These are phyloP conservation scores for Crocuta crocuta DNA, from an alignment of 2,113 vertebrate species.

Conservation along the genomic window DNA sequence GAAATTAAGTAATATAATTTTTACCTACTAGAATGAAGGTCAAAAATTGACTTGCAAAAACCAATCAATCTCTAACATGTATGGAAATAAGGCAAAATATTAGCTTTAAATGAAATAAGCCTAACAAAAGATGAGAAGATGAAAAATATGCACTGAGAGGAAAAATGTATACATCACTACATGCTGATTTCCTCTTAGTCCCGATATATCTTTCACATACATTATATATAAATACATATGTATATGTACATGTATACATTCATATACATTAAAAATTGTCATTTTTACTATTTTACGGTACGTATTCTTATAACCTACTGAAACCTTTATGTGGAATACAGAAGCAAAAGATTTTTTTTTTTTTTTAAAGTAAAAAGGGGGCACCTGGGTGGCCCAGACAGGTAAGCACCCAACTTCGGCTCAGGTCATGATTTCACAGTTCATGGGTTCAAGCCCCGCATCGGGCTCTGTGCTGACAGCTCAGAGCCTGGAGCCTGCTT, in stretches of 20 bases:
- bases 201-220: background rate
- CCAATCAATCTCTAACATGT: background rate
- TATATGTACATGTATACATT: background rate
- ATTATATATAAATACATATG: background rate
- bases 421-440: too few species aligned
- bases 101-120: background rate
- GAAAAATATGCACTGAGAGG: background rate
- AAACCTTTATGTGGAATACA: background rate
- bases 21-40: background rate
- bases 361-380: background rate
- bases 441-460: too few species aligned
- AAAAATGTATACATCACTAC: background rate
- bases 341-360: background rate
- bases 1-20: slow-evolving; percentile 5
- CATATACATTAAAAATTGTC: background rate
- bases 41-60: background rate
- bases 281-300: background rate
- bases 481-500: too few species aligned
- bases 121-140: background rate
- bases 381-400: too few species aligned
- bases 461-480: too few species aligned
- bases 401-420: too few species aligned
- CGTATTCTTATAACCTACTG: background rate
- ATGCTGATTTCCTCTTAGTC: background rate
- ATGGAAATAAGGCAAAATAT: slow-evolving; percentile 13